Evolutionary conservation across 2,888 invertebrate species (phyloP).

Genomic region (Scaptomyza reducta): DNA sequence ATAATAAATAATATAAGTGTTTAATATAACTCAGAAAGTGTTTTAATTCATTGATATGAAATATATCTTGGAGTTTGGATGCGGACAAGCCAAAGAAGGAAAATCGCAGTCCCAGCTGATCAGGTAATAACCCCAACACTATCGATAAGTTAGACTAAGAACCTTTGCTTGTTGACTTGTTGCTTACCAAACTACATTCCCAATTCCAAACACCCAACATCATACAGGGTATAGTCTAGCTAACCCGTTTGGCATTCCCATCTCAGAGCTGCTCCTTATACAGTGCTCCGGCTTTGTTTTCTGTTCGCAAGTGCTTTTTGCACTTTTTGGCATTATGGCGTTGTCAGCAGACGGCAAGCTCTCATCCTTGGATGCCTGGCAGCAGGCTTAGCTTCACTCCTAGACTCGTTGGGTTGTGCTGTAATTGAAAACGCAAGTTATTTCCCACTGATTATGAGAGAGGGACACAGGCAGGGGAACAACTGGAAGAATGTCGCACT

Average conservation of each 20-base stretch:
- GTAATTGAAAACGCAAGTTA: slow-evolving; percentile 83
- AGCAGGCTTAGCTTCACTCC: slow-evolving; percentile 55
- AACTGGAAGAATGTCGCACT: slow-evolving; percentile 56
- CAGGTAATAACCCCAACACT: too few species aligned
- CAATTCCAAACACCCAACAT: not conserved
- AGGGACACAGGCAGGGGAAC: not conserved
- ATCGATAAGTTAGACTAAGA: too few species aligned
- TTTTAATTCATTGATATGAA: too few species aligned
- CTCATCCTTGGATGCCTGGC: slow-evolving; percentile 69
- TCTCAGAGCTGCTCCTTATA: slow-evolving; percentile 13
- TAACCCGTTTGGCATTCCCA: slow-evolving; percentile 10
- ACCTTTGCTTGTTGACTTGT: too few species aligned
- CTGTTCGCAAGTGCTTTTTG: slow-evolving; percentile 66
- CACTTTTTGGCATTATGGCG: slow-evolving; percentile 74
- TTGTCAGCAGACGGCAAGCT: slow-evolving; percentile 73
- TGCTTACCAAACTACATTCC: too few species aligned
- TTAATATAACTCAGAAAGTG: too few species aligned
- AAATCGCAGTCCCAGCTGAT: too few species aligned
- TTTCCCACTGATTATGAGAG: slow-evolving; percentile 68
- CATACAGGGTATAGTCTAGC: slow-evolving; percentile 6
- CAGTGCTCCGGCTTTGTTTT: slow-evolving; percentile 23
- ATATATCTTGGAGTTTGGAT: too few species aligned
- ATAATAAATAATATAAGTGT: too few species aligned
- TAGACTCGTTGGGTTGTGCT: slow-evolving; percentile 23
- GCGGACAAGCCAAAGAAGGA: too few species aligned